These are phyloP conservation scores for Seladonia tumulorum DNA, from an alignment of 2,888 invertebrate species.

Conservation along the genomic window DNA sequence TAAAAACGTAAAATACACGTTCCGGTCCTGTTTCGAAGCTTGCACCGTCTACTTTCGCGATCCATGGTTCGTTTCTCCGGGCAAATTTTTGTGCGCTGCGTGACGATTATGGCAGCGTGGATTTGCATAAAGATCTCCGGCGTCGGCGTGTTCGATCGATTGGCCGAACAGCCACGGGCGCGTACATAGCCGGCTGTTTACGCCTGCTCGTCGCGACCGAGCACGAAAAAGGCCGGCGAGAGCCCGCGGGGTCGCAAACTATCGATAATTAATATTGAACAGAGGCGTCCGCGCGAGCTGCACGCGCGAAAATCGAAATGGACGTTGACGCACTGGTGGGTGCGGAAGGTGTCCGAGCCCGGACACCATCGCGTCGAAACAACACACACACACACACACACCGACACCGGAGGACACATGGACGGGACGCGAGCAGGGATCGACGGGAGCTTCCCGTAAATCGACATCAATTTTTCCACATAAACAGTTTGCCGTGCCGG, in stretches of 20 bases:
- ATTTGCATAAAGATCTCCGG: neutral
- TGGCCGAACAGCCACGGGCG: neutral
- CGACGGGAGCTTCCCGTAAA: conserved; percentile 3
- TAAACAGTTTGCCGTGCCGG: conserved; percentile 4
- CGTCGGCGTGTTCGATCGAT: neutral
- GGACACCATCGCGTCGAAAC: neutral
- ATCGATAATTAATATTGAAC: conserved; percentile 18
- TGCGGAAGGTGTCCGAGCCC: neutral
- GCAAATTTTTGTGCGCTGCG: neutral
- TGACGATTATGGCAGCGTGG: neutral
- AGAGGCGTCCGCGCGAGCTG: neutral
- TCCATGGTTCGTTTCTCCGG: neutral
- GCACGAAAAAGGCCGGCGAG: neutral
- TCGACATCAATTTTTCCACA: conserved; percentile 39
- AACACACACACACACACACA: too few species aligned
- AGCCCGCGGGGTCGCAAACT: neutral
- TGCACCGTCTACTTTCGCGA: neutral
- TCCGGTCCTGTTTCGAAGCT: neutral
- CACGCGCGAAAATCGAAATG: neutral
- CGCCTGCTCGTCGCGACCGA: neutral
- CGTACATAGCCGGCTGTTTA: neutral
- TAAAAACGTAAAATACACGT: neutral
- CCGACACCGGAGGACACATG: neutral
- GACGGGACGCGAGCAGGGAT: neutral
- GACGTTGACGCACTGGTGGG: conserved; percentile 6